These are phyloP conservation scores for Mus pahari DNA, from an alignment of 2,113 vertebrate species.

Conservation along the genomic window DNA sequence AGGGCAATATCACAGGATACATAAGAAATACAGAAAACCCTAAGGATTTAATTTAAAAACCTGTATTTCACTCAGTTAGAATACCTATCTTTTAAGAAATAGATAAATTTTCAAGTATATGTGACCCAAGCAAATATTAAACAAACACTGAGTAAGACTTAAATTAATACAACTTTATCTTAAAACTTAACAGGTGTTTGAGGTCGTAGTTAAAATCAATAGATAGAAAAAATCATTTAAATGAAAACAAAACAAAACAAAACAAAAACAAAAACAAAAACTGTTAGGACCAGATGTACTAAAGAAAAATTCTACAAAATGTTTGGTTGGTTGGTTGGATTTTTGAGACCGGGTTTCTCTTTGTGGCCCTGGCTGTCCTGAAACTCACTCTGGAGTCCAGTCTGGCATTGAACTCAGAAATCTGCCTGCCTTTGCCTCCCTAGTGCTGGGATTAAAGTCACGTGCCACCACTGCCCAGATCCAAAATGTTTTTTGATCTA, in stretches of 20 bases:
- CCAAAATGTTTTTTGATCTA: neutral
- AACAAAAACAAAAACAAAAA: too few relatives aligned
- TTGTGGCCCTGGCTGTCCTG: too few relatives aligned
- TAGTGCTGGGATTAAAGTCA: too few relatives aligned
- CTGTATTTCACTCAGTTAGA: neutral
- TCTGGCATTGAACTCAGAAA: too few relatives aligned
- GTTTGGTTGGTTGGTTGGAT: neutral
- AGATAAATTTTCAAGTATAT: neutral
- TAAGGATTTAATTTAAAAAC: neutral
- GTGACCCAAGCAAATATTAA: neutral
- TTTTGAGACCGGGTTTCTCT: too few relatives aligned
- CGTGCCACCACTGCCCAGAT: too few relatives aligned
- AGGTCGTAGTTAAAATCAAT: neutral
- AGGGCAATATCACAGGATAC: neutral
- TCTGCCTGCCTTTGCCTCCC: too few relatives aligned
- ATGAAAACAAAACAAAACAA: too few relatives aligned
- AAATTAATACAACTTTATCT: neutral
- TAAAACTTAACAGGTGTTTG: neutral
- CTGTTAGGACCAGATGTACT: neutral
- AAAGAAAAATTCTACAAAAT: neutral
- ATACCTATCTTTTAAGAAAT: neutral
- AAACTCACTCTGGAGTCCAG: too few relatives aligned
- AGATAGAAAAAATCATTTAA: neutral
- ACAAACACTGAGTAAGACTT: neutral
- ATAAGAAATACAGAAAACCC: neutral